Conservation (phyloP, 1,140 invertebrate genomes). For the Heliconius hewitsoni region DNA sequence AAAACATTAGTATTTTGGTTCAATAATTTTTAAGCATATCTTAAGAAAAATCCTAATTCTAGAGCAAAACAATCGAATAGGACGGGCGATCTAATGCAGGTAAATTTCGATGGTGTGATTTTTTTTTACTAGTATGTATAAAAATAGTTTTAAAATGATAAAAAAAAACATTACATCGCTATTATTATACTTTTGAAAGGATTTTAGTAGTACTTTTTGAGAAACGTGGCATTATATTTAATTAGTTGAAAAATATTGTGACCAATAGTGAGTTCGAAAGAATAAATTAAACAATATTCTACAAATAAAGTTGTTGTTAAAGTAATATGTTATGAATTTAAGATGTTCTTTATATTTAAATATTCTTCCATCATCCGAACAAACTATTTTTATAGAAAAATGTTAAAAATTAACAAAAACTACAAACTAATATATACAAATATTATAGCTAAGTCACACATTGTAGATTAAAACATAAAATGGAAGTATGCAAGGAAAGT, state of each 20-base stretch:
- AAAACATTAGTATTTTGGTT: slow-evolving; percentile 7
- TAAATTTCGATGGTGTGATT: slow-evolving; percentile 79
- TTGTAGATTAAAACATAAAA: background rate
- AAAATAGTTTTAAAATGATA: background rate
- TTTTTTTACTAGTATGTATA: slow-evolving; percentile 35
- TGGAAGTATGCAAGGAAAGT: background rate
- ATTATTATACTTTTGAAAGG: slow-evolving; percentile 9
- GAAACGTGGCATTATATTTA: slow-evolving; percentile 25
- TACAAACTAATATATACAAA: background rate
- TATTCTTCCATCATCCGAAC: slow-evolving; percentile 20
- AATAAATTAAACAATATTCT: background rate
- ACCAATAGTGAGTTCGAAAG: slow-evolving; percentile 17
- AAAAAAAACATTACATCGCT: background rate
- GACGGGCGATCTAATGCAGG: slow-evolving; percentile 53
- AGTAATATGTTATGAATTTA: too few species aligned
- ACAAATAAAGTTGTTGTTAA: too few species aligned
- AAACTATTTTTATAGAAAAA: slow-evolving; percentile 3
- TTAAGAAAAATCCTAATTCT: background rate
- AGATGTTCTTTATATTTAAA: too few species aligned
- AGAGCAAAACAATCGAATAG: slow-evolving; percentile 4
- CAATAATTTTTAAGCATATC: background rate
- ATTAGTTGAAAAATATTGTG: slow-evolving; percentile 27
- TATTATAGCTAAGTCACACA: background rate
- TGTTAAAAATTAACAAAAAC: background rate
- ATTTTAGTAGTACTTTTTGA: slow-evolving; percentile 38